A percentile compares a stretch with the other conserved stretches of the same genome.
Conservation (phyloP, 2,113 vertebrate species). For the Tinamus guttatus region DNA sequence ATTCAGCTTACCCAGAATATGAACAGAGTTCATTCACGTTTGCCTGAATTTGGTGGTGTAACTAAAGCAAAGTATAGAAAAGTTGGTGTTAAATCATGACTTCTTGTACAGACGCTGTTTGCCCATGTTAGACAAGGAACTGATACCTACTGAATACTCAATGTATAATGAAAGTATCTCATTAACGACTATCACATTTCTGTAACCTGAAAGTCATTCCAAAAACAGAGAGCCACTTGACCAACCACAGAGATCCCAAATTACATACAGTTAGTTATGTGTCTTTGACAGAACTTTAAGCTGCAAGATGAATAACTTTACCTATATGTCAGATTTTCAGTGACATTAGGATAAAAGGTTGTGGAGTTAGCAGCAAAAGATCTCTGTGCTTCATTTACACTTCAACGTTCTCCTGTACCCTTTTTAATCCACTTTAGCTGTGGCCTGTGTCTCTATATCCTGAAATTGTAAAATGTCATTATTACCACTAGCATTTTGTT, state of each 20-base stretch:
- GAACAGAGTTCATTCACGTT: not conserved
- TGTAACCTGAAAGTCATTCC: not conserved
- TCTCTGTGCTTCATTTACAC: not conserved
- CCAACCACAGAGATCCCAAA: not conserved
- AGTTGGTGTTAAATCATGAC: not conserved
- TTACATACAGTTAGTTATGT: not conserved
- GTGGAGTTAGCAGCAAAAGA: not conserved
- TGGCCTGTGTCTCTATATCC: not conserved
- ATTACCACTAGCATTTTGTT: not conserved
- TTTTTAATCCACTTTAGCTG: not conserved
- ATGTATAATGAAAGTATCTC: not conserved
- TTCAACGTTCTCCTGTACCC: not conserved
- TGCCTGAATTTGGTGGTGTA: not conserved
- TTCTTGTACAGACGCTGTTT: not conserved
- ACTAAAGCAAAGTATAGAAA: not conserved
- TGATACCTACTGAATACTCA: not conserved
- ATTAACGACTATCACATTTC: not conserved
- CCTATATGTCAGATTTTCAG: not conserved
- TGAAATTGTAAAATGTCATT: not conserved
- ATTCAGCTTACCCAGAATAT: not conserved
- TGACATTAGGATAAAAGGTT: not conserved
- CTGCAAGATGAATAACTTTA: not conserved
- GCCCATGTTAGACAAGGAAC: not conserved
- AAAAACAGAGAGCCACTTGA: not conserved
- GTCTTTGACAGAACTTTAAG: not conserved